Base-by-base conservation (phyloP, 2,113 vertebrate species). In the Elephas maximus region DNA sequence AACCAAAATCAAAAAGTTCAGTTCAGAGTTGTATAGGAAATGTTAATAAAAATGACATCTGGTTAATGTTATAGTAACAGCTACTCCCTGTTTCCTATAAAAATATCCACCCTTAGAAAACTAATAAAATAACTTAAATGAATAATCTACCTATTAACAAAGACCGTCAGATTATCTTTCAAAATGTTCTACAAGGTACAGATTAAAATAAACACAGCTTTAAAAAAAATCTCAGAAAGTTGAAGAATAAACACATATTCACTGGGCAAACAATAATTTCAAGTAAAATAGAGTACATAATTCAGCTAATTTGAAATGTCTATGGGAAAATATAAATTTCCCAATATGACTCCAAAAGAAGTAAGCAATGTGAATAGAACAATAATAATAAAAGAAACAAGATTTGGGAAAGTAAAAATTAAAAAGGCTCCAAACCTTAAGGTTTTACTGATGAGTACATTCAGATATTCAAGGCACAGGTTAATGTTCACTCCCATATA, bases 181-280 rank as follows among this genome's bases (percentile, higher is more conserved):
- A 45, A 88, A 95, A 62, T 67, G 80, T 53, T 84, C 24, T 74
- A n/a, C 10, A 79, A 74, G 17, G 74, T 24, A 83, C 24, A 90
- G 17, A 53, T 92, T 91, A 90, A 87, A 94, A 93, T 74, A 96
- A 82, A 76, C 44, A 90, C 71, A 73, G 53, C 53, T 71, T 18
- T 90, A 11, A 65, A 30, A 93, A 96, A 93, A 51, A 91, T 41
- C 24, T 91, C 26, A 48, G 41, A 81, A 41, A 73, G n/a, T 41
- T 86, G 63, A 74, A 67, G 21, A 51, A 83, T 41, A 86, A 95
- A 73, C 57, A 83, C n/a, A 92, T 11, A 90, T 57, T 65, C 45
- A 60, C 6, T 33, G 21, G 78, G 41, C 6, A 93, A 93, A 77
- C 44, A 84, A 79, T 74, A 93, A 93, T 79, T 73, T 93, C 44